phyloP scores from a whole-genome alignment of 2,113 vertebrate species.

The Gopherus evgoodei region DNA sequence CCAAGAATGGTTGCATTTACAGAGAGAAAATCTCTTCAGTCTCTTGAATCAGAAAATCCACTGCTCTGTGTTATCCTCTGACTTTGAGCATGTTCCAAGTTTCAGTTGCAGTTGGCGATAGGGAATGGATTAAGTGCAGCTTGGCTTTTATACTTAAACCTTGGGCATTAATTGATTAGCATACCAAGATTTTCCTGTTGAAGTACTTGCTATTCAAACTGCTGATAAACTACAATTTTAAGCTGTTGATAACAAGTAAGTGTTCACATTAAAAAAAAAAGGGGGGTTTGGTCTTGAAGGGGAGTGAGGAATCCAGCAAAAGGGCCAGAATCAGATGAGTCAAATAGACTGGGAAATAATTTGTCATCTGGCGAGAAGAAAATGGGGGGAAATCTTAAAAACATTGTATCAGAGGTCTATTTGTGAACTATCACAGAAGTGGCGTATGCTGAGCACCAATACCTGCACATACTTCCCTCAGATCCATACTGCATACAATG shows the following conservation, averaged over 20 bases:
- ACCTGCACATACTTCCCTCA: neutral
- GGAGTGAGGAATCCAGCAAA: conserved; percentile 31
- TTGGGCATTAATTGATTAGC: conserved; percentile 38
- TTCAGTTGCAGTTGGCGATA: conserved; percentile 46
- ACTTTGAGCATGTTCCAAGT: conserved; percentile 55
- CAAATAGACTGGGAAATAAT: conserved; percentile 6
- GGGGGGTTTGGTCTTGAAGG: neutral
- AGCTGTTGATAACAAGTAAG: conserved; percentile 45
- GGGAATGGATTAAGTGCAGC: conserved; percentile 62
- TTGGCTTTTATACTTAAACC: conserved; percentile 68
- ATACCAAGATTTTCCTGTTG: conserved; percentile 37
- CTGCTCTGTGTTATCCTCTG: conserved; percentile 47
- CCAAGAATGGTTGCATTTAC: conserved; percentile 45
- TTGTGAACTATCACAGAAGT: neutral
- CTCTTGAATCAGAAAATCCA: conserved; percentile 70
- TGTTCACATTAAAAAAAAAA: neutral
- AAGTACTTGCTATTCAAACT: conserved; percentile 38
- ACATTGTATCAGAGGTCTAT: neutral
- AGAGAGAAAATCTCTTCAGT: conserved; percentile 73
- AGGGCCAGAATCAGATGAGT: neutral
- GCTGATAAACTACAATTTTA: neutral
- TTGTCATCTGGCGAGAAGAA: neutral
- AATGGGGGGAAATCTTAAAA: neutral
- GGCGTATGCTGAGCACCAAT: rapidly evolving
- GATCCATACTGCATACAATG: rapidly evolving